Conservation (phyloP, 2,797 vertebrate genomes). For the Phrynocephalus forsythii region DNA sequence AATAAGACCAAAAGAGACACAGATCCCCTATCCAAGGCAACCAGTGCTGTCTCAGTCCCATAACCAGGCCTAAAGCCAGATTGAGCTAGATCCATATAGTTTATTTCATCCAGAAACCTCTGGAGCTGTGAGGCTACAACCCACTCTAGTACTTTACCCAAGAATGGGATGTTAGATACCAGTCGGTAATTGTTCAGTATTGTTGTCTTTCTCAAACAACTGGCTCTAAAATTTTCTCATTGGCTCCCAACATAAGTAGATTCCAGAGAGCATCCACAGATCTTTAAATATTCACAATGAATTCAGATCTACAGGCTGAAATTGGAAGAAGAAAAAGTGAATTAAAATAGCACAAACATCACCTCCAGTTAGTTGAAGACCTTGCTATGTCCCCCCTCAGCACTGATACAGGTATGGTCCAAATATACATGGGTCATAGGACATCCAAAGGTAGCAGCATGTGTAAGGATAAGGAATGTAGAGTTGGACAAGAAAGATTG, state of each 20-base stretch:
- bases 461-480: slow-evolving; percentile 61
- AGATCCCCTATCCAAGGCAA: too few species aligned
- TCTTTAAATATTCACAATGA: not conserved
- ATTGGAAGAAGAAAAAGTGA: slow-evolving; percentile 25
- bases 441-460: slow-evolving; percentile 63
- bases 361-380: not conserved
- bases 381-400: slow-evolving; percentile 44
- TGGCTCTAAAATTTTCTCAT: not conserved
- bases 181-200: too few species aligned
- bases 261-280: not conserved
- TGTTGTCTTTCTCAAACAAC: not conserved
- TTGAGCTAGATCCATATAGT: too few species aligned
- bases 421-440: slow-evolving; percentile 52
- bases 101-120: too few species aligned
- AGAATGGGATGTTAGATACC: too few species aligned
- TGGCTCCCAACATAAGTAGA: not conserved
- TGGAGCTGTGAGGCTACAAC: too few species aligned
- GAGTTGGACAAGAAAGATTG: slow-evolving; percentile 60
- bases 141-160: too few species aligned
- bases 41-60: too few species aligned
- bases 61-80: too few species aligned
- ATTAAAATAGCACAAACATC: slow-evolving; percentile 2
- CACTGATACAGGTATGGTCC: slow-evolving; percentile 37
- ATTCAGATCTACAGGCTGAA: slow-evolving; percentile 14
- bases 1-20: too few species aligned